Percentiles rank a stretch among this genome's conserved stretches.
phyloP scores from a whole-genome alignment of 1,140 invertebrate genomes.

The Agraylea sexmaculata region DNA sequence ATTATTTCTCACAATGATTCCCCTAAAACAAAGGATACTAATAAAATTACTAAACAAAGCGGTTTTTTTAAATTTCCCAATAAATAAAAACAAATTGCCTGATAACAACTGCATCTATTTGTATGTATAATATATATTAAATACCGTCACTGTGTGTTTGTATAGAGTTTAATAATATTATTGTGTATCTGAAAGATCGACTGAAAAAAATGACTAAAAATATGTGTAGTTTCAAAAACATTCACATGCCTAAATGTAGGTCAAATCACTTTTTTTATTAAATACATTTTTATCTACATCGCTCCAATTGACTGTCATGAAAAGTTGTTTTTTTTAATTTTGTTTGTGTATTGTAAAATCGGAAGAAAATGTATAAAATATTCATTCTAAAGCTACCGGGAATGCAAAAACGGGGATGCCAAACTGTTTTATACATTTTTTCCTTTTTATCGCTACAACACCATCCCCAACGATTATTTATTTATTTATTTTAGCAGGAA shows the following conservation, averaged over 20 bases:
- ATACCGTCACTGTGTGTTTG: neutral
- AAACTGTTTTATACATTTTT: too few species aligned
- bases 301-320: too few species aligned
- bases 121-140: neutral
- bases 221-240: slow-evolving; percentile 3
- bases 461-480: neutral
- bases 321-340: too few species aligned
- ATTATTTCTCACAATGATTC: neutral
- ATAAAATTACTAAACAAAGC: neutral
- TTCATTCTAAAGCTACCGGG: too few species aligned
- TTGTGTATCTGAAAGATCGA: slow-evolving; percentile 2
- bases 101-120: neutral
- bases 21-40: neutral
- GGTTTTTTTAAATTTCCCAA: neutral
- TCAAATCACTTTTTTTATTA: slow-evolving; percentile 1
- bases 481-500: slow-evolving; percentile 2
- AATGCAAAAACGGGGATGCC: too few species aligned
- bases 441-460: too few species aligned
- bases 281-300: too few species aligned
- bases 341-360: too few species aligned
- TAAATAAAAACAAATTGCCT: neutral
- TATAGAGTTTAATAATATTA: neutral
- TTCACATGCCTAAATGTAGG: too few species aligned
- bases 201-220: slow-evolving; percentile 4
- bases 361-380: too few species aligned